Percentiles rank a stretch among this genome's conserved stretches.
These are phyloP conservation scores for Dicerorhinus sumatrensis DNA, from an alignment of 2,113 vertebrate species.

Conservation along the genomic window DNA sequence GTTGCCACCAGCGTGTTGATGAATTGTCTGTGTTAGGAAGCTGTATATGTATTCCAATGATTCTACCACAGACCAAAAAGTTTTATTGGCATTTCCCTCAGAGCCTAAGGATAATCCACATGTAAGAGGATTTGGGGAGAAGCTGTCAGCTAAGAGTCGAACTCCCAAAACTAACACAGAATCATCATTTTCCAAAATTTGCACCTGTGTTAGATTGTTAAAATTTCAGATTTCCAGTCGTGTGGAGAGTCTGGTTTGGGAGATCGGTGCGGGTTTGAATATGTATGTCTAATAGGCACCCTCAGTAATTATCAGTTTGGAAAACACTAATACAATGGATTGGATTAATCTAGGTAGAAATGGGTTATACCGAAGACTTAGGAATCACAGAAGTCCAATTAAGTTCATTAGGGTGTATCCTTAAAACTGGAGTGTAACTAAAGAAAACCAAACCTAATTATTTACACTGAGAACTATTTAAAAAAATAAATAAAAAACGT, in stretches of 20 bases:
- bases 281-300: not conserved
- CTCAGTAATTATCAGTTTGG: not conserved
- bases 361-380: conserved; percentile 50
- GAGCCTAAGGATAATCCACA: conserved; percentile 50
- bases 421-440: conserved; percentile 65
- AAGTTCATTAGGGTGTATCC: conserved; percentile 58
- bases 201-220: not conserved
- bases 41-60: conserved; percentile 14
- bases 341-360: conserved; percentile 60
- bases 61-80: conserved; percentile 7
- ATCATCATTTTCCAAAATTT: conserved; percentile 55
- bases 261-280: conserved; percentile 5
- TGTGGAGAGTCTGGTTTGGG: not conserved
- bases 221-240: conserved; percentile 24
- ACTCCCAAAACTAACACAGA: conserved; percentile 59
- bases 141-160: conserved; percentile 48
- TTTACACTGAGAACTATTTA: conserved; percentile 35
- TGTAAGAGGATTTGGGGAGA: conserved; percentile 68
- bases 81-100: conserved; percentile 43
- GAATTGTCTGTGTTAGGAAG: conserved; percentile 14
- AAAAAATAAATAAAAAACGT: conserved; percentile 6
- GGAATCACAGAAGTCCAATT: conserved; percentile 59
- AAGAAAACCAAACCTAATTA: conserved; percentile 60
- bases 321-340: conserved; percentile 42
- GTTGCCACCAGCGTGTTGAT: not conserved